Evolutionary conservation across 1,140 invertebrate genomes (phyloP).

Genomic region (Musca domestica): DNA sequence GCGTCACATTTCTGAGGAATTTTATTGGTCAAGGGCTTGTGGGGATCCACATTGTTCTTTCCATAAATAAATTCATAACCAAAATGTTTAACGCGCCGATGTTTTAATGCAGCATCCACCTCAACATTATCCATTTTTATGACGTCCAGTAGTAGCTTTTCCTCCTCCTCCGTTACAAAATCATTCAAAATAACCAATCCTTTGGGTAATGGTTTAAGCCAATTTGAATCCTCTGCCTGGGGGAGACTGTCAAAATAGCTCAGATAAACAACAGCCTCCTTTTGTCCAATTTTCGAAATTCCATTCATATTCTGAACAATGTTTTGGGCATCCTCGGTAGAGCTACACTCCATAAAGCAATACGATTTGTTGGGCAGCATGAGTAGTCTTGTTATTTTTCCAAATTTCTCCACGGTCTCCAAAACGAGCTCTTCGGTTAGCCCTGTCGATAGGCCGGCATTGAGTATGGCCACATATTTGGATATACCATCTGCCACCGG

Average conservation of each 20-base stretch:
- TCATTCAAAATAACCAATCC: conserved; percentile 73
- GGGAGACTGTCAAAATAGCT: conserved; percentile 54
- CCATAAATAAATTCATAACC: conserved; percentile 92
- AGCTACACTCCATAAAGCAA: conserved; percentile 65
- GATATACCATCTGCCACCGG: conserved; percentile 37
- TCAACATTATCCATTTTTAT: conserved; percentile 53
- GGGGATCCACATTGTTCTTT: conserved; percentile 80
- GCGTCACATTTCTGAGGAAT: conserved; percentile 73
- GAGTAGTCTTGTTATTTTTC: conserved; percentile 58
- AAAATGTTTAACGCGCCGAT: conserved; percentile 87
- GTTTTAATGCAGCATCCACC: conserved; percentile 67
- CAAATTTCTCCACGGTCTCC: conserved; percentile 56
- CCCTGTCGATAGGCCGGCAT: conserved; percentile 74
- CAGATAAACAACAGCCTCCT: conserved; percentile 64
- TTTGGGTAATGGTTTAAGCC: conserved; percentile 57
- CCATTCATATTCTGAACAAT: conserved; percentile 61
- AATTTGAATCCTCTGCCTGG: conserved; percentile 34
- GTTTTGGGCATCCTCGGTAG: conserved; percentile 54
- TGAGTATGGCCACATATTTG: conserved; percentile 50
- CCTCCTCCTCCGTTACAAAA: conserved; percentile 74
- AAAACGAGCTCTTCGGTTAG: conserved; percentile 64
- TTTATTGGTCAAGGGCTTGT: conserved; percentile 62
- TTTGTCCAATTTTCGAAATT: conserved; percentile 55
- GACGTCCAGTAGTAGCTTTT: conserved; percentile 62
- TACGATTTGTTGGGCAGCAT: conserved; percentile 75